Evolutionary conservation across 2,888 invertebrate species (phyloP), one percentile per base, ranked within the genome.

Genomic region (Acheta domesticus): DNA sequence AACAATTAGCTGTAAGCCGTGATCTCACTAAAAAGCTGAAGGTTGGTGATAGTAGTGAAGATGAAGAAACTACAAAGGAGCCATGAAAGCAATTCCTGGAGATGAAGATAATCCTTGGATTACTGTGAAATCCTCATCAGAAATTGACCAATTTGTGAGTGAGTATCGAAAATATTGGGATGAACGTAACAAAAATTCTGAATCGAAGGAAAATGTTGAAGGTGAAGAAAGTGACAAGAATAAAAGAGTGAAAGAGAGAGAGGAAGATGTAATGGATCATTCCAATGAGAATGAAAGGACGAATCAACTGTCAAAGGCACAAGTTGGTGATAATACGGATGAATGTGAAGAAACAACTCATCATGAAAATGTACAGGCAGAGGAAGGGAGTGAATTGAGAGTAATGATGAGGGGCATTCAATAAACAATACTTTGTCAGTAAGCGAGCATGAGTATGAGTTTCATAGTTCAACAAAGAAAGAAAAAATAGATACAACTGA

Each of bases 1-100:
- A 98, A 84, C 98, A 99, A 87, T 86, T 98, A 81, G 89, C 93
- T 79, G 91, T 97, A 23, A 94, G 95, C 84, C 90, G 92, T 84
- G 93, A 95, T 82, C 87, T 98, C 81, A 96, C 95, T 0, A 90
- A 94, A 85, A 97, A 98, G 87, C 84, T 90, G 79, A 84, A 87
- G 23, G 84, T 82, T 36, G 83, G 83, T 16, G 87, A 89, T 81
- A 86, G 87, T 76, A 88, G 88, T 79, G 86, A 86, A 48, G 88
- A 88, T 81, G 85, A 84, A 8, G 82, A 80, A 36, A 80, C 20
- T 76, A 80, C 80, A 85, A 85, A 81, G 83, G 74, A 74, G 12
- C 19, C 23, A 36, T 36, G 36, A 36, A 36, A 36, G 19, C 74
- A 21, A 73, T 49, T 12, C 48, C 86, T 48, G 87, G 20, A 83